Evolutionary conservation across 2,888 invertebrate species (phyloP).

Genomic region (Megamerina dolium): DNA sequence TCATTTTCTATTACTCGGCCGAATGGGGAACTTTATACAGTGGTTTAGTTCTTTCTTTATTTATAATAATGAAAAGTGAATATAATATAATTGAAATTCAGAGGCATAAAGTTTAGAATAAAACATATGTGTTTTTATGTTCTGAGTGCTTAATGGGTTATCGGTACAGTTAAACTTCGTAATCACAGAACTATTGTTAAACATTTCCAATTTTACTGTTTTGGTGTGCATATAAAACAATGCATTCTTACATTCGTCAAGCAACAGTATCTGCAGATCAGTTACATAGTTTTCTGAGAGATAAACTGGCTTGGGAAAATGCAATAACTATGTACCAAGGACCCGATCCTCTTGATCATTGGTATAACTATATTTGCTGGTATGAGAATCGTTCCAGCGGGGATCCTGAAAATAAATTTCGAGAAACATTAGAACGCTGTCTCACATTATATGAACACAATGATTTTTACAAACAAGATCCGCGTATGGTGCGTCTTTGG

Average conservation of each 20-base stretch:
- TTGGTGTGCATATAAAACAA: no score
- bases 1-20: no score
- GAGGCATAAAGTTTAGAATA: no score
- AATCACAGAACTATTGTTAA: no score
- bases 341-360: constrained; percentile 81
- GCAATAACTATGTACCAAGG: constrained; percentile 77
- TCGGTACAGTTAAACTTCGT: no score
- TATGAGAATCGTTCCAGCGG: constrained; percentile 68
- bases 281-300: constrained; percentile 44
- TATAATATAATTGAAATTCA: no score
- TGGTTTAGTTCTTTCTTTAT: no score
- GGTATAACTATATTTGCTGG: constrained; percentile 90
- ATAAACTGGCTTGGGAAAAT: constrained; percentile 66
- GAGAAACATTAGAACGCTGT: constrained; percentile 80
- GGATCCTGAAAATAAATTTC: constrained; percentile 89
- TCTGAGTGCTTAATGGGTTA: no score
- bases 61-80: no score
- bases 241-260: constrained; percentile 32
- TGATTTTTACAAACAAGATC: constrained; percentile 76
- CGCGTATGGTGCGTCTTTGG: constrained; percentile 80
- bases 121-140: no score
- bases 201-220: no score
- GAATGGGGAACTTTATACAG: no score
- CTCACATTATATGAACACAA: constrained; percentile 75
- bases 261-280: constrained; percentile 30